Percentiles rank a stretch among this genome's conserved stretches.
These are phyloP conservation scores for Adineta ricciae DNA, from an alignment of 2,888 invertebrate species.

Conservation along the genomic window DNA sequence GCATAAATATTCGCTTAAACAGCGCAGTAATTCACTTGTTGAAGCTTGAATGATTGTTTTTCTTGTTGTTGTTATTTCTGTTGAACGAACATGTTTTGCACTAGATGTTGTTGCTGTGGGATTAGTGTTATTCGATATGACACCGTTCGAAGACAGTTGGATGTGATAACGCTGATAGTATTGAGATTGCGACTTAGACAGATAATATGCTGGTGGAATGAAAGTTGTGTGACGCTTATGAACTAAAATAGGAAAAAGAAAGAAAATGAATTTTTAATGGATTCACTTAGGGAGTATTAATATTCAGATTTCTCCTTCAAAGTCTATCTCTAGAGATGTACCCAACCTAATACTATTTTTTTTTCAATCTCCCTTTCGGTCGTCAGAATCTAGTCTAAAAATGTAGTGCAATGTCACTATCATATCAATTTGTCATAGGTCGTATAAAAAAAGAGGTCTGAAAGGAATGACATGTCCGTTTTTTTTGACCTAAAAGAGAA, in stretches of 20 bases:
- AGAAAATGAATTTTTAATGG: not conserved
- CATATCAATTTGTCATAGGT: too few relatives aligned
- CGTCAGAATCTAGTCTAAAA: too few relatives aligned
- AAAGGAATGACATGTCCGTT: too few relatives aligned
- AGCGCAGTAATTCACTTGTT: conserved; percentile 91
- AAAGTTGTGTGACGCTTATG: not conserved
- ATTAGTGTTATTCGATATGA: not conserved
- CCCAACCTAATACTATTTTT: too few relatives aligned
- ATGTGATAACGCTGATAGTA: not conserved
- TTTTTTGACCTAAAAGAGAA: too few relatives aligned
- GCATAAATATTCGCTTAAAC: conserved; percentile 84
- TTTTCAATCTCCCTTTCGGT: too few relatives aligned
- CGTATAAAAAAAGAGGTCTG: too few relatives aligned
- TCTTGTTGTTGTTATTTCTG: conserved; percentile 34
- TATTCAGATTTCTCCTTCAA: too few relatives aligned
- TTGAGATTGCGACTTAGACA: not conserved
- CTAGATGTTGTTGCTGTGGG: not conserved
- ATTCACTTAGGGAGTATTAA: too few relatives aligned
- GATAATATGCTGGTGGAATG: not conserved
- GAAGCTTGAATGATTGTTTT: conserved; percentile 72
- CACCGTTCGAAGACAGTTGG: not conserved
- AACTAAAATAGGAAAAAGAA: not conserved
- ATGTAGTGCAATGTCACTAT: too few relatives aligned
- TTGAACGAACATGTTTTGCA: not conserved
- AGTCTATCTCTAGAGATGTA: too few relatives aligned